Evolutionary conservation across 2,113 vertebrate species (phyloP).

Genomic region (Abramis brama): DNA sequence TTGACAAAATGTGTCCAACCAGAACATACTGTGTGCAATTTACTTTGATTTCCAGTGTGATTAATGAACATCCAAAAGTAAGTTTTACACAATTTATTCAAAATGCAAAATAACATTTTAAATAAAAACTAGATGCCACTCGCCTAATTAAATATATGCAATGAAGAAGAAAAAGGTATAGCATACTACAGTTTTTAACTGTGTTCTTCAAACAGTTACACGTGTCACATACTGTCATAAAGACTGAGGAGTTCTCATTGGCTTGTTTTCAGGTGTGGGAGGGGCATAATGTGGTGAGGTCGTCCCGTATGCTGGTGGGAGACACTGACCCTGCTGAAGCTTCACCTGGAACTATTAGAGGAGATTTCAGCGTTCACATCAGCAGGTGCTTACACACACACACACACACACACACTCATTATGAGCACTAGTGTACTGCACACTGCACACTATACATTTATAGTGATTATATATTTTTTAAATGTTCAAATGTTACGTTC

Average conservation of each 20-base stretch:
- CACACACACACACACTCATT: neutral
- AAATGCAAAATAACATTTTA: neutral
- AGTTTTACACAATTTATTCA: neutral
- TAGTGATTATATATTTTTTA: no score
- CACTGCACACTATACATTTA: neutral
- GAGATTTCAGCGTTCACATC: constrained; percentile 88
- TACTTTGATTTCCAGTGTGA: neutral
- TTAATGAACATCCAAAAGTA: neutral
- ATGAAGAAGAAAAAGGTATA: neutral
- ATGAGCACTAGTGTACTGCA: neutral
- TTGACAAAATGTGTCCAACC: neutral
- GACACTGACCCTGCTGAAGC: constrained; percentile 80
- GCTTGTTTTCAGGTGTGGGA: constrained; percentile 87
- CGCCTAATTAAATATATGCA: neutral
- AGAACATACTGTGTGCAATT: neutral
- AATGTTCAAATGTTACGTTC: no score
- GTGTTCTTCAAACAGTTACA: neutral
- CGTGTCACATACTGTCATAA: neutral
- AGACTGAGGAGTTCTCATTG: neutral
- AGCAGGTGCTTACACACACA: constrained; percentile 79
- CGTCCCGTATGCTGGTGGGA: constrained; percentile 86
- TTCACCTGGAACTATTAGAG: constrained; percentile 85
- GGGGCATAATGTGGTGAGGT: constrained; percentile 84
- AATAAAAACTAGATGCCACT: no score
- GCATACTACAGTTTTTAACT: neutral